Base-by-base conservation (phyloP, 1,140 invertebrate genomes). In the Trypoxylus dichotomus region DNA sequence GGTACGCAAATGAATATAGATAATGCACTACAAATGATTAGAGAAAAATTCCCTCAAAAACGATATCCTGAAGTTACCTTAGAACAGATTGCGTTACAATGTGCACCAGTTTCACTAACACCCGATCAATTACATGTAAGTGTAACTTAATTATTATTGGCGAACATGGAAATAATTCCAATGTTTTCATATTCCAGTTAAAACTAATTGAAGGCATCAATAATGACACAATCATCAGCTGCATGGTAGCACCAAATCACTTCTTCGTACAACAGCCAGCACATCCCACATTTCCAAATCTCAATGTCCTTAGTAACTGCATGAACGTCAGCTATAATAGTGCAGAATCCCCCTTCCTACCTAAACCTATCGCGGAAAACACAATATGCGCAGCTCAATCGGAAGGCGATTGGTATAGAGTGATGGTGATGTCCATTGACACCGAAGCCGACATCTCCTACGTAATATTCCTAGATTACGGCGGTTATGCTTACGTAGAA, bases 251-350 rank as follows among this genome's bases (percentile, higher is more conserved):
- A 81, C 93, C 95, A 21, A 93, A 93, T 74, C 94, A 97, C 84
- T 89, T 98, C 81, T 99, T 99, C 87, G 89, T 99, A 32, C 97
- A 99, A 84, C 93, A 97, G 85, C 96, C 95, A 15, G 93, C 95
- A 63, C 97, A 99, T 89, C 96, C 97, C 0, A 93, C 96, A 0
- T 97, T 94, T 88, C 92, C 93, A 1, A 92, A 91, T 15, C 88
- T 99, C 71, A 90, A 92, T 80, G 87, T 91, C 71, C 89, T 98
- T 43, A 94, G 95, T 83, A 89, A 91, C 43, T 90, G 88, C 79
- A 93, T 96, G 90, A 92, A 91, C 79, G 86, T 89, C 27, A 90
- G 90, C 41, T 95, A 95, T 83, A 83, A 90, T 80, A 80, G 87
- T 80, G 85, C 88, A 75, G 90, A 92, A 78, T 90, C 93, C 42